Evolutionary conservation across 2,888 invertebrate species (phyloP), one percentile per base, ranked within the genome.

Genomic region (Cataglyphis rosenhaueri): DNA sequence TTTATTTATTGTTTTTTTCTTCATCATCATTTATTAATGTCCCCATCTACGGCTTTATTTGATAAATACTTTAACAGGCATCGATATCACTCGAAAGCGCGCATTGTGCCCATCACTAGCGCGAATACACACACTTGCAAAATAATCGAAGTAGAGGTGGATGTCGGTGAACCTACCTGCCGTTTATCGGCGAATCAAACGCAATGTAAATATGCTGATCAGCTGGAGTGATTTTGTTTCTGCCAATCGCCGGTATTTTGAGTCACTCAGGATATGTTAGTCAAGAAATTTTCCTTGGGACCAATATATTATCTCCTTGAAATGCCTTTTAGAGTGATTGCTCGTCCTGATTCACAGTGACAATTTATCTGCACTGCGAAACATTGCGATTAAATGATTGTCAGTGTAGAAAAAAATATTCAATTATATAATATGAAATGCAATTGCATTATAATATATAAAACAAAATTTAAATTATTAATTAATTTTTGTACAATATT

Each of bases 141-240:
- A 29, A 35, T 12, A 3, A 21, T 44, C 32, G 35, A 9, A 78
- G 59, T 59, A 32, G 44, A 44, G 59, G 25, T 76, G 41, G 41
- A 29, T 41, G 29, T 76, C 55, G 76, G 55, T 70, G 44, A 71
- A 59, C 55, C n/a, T 61, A 79, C 78, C 78, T 79, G 78, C 64
- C 48, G 62, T 73, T 73, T 41, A 44, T 21, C 61, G 78, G 52
- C 68, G 15, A 76, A 41, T 82, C 61, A 52, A 32, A 68, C n/a
- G 68, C 2, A 29, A 29, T 35, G 57, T 57, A 32, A n/a, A n/a
- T 55, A 61, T 21, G 55, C 52, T 61, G 71, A 81, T 86, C 85
- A 85, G 83, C 81, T 76, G 84, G 73, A 78, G 57, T 21, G 41
- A 75, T 44, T 61, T 48, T 62, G 62, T 38, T 35, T 71, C 55